Base-by-base conservation (phyloP, 2,888 invertebrate species). In the Periphyllus acericola region DNA sequence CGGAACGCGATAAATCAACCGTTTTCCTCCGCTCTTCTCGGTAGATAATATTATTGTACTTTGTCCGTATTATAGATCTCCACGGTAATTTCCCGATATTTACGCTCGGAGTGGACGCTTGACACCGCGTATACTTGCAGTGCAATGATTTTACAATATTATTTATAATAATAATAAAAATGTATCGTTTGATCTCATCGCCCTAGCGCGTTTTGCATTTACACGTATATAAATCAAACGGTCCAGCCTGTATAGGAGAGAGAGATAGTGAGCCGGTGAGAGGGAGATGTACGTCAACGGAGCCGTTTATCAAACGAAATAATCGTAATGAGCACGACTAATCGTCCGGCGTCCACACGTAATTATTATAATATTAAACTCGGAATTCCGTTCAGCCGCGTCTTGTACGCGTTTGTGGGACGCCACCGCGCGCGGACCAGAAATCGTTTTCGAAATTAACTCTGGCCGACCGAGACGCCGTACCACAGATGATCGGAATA, bases 1-100 rank as follows among this genome's bases (percentile, higher is more conserved):
- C 66, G 21, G 78, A 21, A 60, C 68, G 36, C 29, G 36, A 68
- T 66, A 80, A 80, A 80, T 80, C 66, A 66, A 36, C n/a, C 36
- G 34, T 36, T 9, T 60, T n/a, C 19, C 25, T 46, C 14, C 46
- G 46, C 14, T 29, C 66, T 40, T 1, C 66, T 17, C 40, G 40
- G 11, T 25, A 29, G 80, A 80, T 68, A 40, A 6, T 60, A 60
- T 25, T 60, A n/a, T n/a, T 46, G 11, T 66, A 80, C 66, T 80
- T 80, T 40, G 21, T 40, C n/a, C n/a, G n/a, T n/a, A n/a, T 6
- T 25, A 6, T 8, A 52, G 32, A 78, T 78, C 32, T 32, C n/a
- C 14, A 9, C 6, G 68, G 68, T 68, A 29, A 68, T 29, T 68
- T 68, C 68, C 29, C 68, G 68, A 68, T 29, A n/a, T 21, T 68